phyloP scores from a whole-genome alignment of 2,888 invertebrate genomes.

The Dicyrtomina minuta region DNA sequence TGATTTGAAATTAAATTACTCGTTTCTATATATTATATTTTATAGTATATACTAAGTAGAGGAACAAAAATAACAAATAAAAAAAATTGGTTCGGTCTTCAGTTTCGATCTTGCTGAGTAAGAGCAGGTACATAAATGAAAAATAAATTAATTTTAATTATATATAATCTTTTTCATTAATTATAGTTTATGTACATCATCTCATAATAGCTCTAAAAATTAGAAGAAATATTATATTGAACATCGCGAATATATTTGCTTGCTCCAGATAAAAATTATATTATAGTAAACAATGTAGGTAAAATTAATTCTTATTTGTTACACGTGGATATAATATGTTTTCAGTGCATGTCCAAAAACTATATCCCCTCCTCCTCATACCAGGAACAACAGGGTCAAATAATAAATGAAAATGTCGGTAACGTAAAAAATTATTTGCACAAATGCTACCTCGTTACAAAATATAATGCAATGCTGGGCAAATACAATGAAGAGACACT shows the following conservation, averaged over 20 bases:
- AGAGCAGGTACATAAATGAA: conserved; percentile 17
- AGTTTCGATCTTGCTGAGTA: not conserved
- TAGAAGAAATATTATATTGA: not conserved
- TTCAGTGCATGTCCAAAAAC: too few species aligned
- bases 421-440: conserved; percentile 4
- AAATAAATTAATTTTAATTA: conserved; percentile 2
- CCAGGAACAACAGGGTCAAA: not conserved
- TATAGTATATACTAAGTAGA: conserved; percentile 12
- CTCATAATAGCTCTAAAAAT: conserved; percentile 10
- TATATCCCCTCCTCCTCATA: not conserved
- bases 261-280: not conserved
- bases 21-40: not conserved
- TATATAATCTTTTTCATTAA: not conserved
- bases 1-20: too few species aligned
- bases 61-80: not conserved
- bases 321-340: too few species aligned
- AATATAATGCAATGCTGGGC: not conserved
- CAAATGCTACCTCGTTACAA: not conserved
- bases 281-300: not conserved
- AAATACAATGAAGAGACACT: not conserved
- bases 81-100: not conserved
- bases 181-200: too few species aligned
- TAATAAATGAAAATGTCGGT: not conserved
- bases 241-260: not conserved
- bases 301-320: not conserved